Evolutionary conservation across 2,797 vertebrate genomes (phyloP).

Genomic region (Halcyon badia): DNA sequence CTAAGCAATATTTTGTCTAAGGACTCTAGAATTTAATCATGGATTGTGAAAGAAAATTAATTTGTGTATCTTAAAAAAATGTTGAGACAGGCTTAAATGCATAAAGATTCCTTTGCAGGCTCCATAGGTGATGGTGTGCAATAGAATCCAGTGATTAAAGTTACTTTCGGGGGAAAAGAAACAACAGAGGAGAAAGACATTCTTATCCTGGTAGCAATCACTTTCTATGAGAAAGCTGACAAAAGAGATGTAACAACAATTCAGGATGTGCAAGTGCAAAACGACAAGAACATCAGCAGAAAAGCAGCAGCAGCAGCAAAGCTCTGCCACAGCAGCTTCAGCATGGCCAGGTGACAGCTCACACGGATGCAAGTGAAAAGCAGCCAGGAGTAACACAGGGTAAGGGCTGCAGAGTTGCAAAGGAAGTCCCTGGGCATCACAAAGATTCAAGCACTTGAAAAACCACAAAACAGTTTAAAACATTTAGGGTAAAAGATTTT

Average conservation of each 20-base stretch:
- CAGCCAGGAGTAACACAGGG: background rate
- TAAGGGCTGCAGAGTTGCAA: background rate
- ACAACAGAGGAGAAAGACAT: background rate
- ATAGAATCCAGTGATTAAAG: background rate
- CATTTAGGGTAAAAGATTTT: background rate
- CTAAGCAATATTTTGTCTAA: background rate
- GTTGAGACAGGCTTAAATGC: background rate
- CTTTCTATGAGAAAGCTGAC: background rate
- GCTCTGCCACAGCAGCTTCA: rapidly evolving
- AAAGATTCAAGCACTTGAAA: background rate
- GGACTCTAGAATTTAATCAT: background rate
- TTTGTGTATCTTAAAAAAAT: background rate
- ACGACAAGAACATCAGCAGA: background rate
- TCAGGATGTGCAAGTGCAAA: background rate
- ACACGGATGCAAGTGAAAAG: background rate
- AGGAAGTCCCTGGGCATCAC: background rate
- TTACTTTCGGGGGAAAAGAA: background rate
- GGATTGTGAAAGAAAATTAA: background rate
- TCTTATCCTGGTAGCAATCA: background rate
- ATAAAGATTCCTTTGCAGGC: background rate
- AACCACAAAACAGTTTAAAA: background rate
- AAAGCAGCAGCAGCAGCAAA: background rate
- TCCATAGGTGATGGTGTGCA: background rate
- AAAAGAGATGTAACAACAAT: background rate
- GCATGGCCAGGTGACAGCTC: background rate